Evolutionary conservation across 2,113 vertebrate genomes (phyloP), one percentile per base, ranked within the genome.

Genomic region (Siniperca chuatsi): DNA sequence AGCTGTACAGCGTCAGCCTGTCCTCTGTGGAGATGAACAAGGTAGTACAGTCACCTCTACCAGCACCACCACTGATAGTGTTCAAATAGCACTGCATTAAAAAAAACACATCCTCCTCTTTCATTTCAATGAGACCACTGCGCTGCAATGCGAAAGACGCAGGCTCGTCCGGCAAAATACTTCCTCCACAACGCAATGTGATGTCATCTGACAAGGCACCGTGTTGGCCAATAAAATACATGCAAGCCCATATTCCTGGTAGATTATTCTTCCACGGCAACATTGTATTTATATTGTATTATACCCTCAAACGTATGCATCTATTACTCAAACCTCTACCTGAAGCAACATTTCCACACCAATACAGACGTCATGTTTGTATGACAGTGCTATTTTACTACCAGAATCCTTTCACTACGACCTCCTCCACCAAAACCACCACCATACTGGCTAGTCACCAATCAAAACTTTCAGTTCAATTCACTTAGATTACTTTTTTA

Each of bases 1-100:
- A 99, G 79, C 93, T 99, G 65, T 99, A 97, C 89, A 91, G 94
- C 88, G 93, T 97, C 90, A 87, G 92, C 60, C 95, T 98, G 92
- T 94, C 96, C 76, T 93, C 96, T 58, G 92, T 90, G 0, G 94
- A 96, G 83, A 92, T 96, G 6, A 88, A 78, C 78, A 93, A 91
- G 94, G 94, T 95, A 75, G 2, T 23, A 48, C 52, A 20, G 52
- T 48, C 66, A 42, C 6, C 33, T 50, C 25, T 50, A n/a, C 44
- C 46, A 15, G 21, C 15, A 54, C 6, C 20, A 40, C 7, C 55
- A 48, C 9, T 68, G 8, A 65, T 6, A 25, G 1, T 18, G 18
- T 37, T n/a, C 10, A 29, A 4, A 48, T 13, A 21, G 29, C 11
- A 1, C 69, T 52, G 10, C 12, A 9, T 52, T 16, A 29, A 25